Percentiles rank a stretch among this genome's conserved stretches.
These are phyloP conservation scores for Cyclargus thomasi DNA, from an alignment of 1,140 invertebrate species.

Conservation along the genomic window DNA sequence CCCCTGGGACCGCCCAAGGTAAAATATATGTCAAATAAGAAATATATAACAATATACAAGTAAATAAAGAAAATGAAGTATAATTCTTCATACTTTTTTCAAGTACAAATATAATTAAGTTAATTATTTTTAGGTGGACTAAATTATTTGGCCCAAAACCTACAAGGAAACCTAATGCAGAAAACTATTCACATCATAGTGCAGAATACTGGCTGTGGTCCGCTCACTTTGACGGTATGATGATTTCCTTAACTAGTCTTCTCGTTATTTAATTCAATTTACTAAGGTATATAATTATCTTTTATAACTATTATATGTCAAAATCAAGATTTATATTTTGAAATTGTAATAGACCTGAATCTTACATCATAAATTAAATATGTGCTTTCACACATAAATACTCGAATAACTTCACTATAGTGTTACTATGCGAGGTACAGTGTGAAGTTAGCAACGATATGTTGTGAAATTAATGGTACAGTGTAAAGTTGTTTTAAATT, in stretches of 20 bases:
- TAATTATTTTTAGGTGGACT: constrained; percentile 39
- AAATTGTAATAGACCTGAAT: too few species aligned
- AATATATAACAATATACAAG: background rate
- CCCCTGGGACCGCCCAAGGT: constrained; percentile 57
- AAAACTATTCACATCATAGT: constrained; percentile 71
- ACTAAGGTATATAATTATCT: too few species aligned
- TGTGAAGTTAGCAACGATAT: too few species aligned
- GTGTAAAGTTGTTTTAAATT: too few species aligned
- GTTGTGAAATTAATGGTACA: too few species aligned
- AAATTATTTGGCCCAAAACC: constrained; percentile 58
- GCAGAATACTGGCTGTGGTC: constrained; percentile 63
- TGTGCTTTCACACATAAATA: too few species aligned
- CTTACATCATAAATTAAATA: too few species aligned
- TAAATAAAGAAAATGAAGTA: background rate
- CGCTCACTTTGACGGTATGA: constrained; percentile 67
- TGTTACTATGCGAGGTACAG: background rate
- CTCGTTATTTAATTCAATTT: background rate
- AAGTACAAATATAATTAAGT: too few species aligned
- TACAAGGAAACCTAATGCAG: constrained; percentile 67
- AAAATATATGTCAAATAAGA: constrained; percentile 11
- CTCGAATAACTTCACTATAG: too few species aligned
- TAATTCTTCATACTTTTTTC: background rate
- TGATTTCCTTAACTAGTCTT: background rate
- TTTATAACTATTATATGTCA: too few species aligned
- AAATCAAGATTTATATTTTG: too few species aligned